A percentile compares a stretch with the other conserved stretches of the same genome.
Conservation (phyloP, 2,888 invertebrate species). For the Trissoscelio sp. region DNA sequence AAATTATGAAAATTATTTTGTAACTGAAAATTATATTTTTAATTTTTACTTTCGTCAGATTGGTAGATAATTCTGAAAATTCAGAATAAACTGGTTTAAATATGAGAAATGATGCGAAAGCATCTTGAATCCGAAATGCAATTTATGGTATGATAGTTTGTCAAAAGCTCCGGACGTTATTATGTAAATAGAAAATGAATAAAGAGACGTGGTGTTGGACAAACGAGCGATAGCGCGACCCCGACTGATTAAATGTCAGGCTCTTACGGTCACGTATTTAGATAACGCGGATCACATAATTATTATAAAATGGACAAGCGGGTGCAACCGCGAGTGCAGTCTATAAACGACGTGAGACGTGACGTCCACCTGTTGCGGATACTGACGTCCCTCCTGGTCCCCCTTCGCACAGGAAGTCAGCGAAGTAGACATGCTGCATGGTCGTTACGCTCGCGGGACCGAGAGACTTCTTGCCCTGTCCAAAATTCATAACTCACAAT, state of each 20-base stretch:
- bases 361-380: slow-evolving; percentile 80
- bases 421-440: slow-evolving; percentile 63
- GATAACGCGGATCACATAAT: slow-evolving; percentile 62
- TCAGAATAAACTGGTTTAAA: too few species aligned
- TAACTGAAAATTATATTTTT: too few species aligned
- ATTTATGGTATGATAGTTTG: slow-evolving; percentile 48
- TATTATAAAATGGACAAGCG: slow-evolving; percentile 64
- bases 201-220: slow-evolving; percentile 52
- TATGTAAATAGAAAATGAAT: slow-evolving; percentile 58
- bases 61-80: too few species aligned
- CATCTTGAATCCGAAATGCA: slow-evolving; percentile 35
- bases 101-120: too few species aligned
- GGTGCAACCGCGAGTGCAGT: slow-evolving; percentile 20
- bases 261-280: slow-evolving; percentile 51
- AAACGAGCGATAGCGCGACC: slow-evolving; percentile 32
- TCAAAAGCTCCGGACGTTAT: slow-evolving; percentile 48
- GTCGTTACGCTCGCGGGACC: slow-evolving; percentile 13
- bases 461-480: not conserved
- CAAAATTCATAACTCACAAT: slow-evolving; percentile 4
- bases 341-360: slow-evolving; percentile 71
- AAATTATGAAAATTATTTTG: too few species aligned
- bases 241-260: slow-evolving; percentile 56
- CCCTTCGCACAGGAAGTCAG: slow-evolving; percentile 56
- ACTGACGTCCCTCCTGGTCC: slow-evolving; percentile 73
- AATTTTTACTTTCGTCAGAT: too few species aligned